Base-by-base conservation (phyloP, 1,140 invertebrate species). In the Archivesica marissinica region DNA sequence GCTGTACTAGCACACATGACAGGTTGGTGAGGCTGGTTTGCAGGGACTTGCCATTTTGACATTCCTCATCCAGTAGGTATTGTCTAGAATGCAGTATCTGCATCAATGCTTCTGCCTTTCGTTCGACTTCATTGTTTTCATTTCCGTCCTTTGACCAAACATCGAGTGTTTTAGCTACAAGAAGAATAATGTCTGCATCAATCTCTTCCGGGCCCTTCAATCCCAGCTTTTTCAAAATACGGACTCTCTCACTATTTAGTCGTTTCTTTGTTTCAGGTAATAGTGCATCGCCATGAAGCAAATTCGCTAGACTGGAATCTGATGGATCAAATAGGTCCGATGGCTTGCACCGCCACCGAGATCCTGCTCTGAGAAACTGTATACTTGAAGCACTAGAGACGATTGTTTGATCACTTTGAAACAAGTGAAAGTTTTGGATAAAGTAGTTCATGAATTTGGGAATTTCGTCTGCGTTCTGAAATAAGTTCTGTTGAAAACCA, bases 301-400 rank as follows among this genome's bases (percentile, higher is more conserved):
- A 39, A 23, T 79, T 41, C 13, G 11, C 1, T 9, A 79, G 9
- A 17, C 15, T 9, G 20, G 0, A 6, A 50, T 79, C 59, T 1
- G 52, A 68, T n/a, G 77, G 77, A 23, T 79, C 61, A 66, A 79
- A 68, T 13, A 79, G 11, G 11, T 79, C 77, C 30, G 20, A n/a
- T 13, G 77, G 35, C 15, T 20, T 66, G 38, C 38, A 72, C 20
- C 2, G 9, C 6, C n/a, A n/a, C 7, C 13, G 28, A n/a, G 35
- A 47, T 20, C 52, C 61, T 3, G 30, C n/a, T 33, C 7, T 28
- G 20, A 79, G 77, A 30, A 79, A 79, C 41, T 39, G 44, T 35
- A 79, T 17, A 44, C 17, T 33, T 2, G 15, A 0, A 38, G 77
- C 77, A 20, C 15, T 6, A 4, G n/a, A 3, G 3, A 79, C n/a